Conservation (phyloP, 2,888 invertebrate genomes). For the Sphinx pinastri region DNA sequence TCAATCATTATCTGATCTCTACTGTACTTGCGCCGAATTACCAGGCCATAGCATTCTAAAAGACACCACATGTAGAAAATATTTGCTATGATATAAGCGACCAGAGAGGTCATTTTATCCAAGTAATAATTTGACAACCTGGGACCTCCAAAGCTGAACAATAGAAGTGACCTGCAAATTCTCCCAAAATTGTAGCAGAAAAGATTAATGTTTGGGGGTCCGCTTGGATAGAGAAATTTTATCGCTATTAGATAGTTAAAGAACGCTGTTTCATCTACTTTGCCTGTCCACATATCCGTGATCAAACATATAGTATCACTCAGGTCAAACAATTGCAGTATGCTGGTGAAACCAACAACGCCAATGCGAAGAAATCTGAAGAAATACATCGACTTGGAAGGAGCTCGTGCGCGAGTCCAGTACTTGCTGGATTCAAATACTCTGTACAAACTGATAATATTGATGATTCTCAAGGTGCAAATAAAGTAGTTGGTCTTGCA, state of each 20-base stretch:
- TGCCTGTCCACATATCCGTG: conserved; percentile 29
- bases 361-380: conserved; percentile 44
- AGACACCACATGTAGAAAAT: conserved; percentile 48
- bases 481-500: conserved; percentile 45
- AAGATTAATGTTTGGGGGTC: conserved; percentile 19
- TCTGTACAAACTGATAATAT: conserved; percentile 38
- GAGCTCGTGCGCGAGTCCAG: conserved; percentile 35
- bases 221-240: conserved; percentile 24
- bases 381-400: conserved; percentile 32
- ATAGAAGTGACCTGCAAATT: conserved; percentile 45
- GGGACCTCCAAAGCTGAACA: conserved; percentile 43
- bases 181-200: conserved; percentile 41
- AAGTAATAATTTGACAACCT: conserved; percentile 30
- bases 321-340: conserved; percentile 42
- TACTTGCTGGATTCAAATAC: conserved; percentile 43
- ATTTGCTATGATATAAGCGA: conserved; percentile 42
- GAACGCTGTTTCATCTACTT: conserved; percentile 30
- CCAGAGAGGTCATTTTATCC: conserved; percentile 43
- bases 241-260: conserved; percentile 25
- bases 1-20: conserved; percentile 35
- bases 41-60: conserved; percentile 43
- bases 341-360: conserved; percentile 40
- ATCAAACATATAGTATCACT: conserved; percentile 39
- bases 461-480: conserved; percentile 38
- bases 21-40: conserved; percentile 36